phyloP scores from a whole-genome alignment of 2,113 vertebrate species.

The Tragelaphus buxtoni region DNA sequence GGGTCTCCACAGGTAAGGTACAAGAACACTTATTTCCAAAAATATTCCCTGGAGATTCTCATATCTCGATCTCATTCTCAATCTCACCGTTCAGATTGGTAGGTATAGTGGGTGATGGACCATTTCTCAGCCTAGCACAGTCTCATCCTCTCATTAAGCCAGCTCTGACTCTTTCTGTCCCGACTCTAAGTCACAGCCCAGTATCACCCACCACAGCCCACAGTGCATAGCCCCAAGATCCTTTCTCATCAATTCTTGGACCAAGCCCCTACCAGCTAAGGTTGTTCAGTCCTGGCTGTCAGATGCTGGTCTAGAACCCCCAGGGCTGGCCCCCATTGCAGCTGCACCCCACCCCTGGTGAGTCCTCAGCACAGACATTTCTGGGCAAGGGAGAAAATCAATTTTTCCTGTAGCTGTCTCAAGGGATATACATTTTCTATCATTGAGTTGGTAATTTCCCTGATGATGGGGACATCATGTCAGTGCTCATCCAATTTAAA shows the following conservation, averaged over 20 bases:
- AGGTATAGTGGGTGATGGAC: background rate
- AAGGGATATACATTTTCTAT: background rate
- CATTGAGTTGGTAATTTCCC: conserved; percentile 21
- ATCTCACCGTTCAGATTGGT: background rate
- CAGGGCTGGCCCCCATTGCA: background rate
- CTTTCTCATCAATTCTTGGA: background rate
- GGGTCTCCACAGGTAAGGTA: background rate
- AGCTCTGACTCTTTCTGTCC: background rate
- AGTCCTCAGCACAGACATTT: background rate
- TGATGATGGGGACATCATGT: background rate
- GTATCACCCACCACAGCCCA: background rate
- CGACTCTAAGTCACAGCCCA: background rate
- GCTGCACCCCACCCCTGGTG: fast-evolving
- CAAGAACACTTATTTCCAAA: background rate
- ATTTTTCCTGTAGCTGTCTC: background rate
- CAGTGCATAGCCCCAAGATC: background rate
- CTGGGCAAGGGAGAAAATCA: background rate
- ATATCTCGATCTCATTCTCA: background rate
- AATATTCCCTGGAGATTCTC: background rate
- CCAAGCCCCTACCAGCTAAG: background rate
- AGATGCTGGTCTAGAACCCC: background rate
- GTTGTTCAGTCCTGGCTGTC: background rate
- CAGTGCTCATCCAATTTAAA: background rate
- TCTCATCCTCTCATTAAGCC: background rate
- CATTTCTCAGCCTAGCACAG: background rate